phyloP scores from a whole-genome alignment of 2,888 invertebrate genomes.

The Orchesella flavescens region DNA sequence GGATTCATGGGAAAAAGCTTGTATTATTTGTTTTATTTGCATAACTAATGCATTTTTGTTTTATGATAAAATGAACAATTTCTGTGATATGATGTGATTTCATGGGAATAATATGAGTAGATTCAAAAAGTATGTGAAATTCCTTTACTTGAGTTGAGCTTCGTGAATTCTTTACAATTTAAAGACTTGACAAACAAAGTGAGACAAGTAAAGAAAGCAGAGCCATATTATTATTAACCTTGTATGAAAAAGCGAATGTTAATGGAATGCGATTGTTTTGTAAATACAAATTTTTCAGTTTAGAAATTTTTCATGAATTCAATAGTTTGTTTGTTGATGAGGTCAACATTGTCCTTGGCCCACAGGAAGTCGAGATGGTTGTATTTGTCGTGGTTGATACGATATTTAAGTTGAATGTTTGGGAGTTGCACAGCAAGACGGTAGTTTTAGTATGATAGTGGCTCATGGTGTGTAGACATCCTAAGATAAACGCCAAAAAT shows the following conservation, averaged over 20 bases:
- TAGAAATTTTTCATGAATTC: conserved; percentile 74
- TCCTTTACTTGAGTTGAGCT: not conserved
- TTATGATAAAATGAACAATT: not conserved
- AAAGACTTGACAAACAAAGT: not conserved
- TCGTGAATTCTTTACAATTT: conserved; percentile 12
- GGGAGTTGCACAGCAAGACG: conserved; percentile 77
- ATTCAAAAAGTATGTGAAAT: not conserved
- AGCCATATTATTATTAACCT: not conserved
- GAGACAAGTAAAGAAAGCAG: conserved; percentile 5
- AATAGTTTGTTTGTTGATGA: conserved; percentile 79
- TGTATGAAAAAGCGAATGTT: not conserved
- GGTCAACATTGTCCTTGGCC: conserved; percentile 79
- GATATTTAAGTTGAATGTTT: conserved; percentile 78
- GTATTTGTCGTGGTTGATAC: conserved; percentile 80
- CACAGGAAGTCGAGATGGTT: conserved; percentile 85
- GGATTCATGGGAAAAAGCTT: too few species aligned
- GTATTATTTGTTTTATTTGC: too few species aligned
- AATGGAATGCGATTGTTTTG: not conserved
- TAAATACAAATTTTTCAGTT: not conserved
- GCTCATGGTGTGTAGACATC: too few species aligned
- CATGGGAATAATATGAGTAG: too few species aligned
- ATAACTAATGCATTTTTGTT: not conserved
- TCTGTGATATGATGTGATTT: too few species aligned
- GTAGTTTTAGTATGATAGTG: too few species aligned
- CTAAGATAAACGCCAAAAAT: conserved; percentile 72